Conservation (phyloP, 2,797 vertebrate genomes). For the Threskiornis aethiopicus region DNA sequence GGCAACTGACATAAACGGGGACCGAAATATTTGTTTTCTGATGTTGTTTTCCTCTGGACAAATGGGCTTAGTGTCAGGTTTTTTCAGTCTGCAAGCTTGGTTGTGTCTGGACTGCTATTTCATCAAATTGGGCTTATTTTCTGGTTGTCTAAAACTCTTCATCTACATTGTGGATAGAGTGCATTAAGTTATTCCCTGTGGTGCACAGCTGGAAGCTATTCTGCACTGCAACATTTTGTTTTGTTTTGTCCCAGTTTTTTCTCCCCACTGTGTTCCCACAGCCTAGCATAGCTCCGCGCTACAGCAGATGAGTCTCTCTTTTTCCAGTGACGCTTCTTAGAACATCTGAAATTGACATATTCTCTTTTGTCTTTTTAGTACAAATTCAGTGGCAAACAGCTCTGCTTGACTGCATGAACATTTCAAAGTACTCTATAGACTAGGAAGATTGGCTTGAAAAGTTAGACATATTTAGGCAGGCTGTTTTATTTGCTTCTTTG, state of each 20-base stretch:
- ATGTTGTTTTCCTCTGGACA: conserved; percentile 29
- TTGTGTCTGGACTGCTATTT: conserved; percentile 69
- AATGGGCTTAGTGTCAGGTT: conserved; percentile 3
- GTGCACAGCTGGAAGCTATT: conserved; percentile 88
- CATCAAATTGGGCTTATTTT: conserved; percentile 71
- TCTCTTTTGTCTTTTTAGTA: conserved; percentile 72
- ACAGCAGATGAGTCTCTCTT: conserved; percentile 58
- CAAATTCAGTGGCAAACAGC: conserved; percentile 66
- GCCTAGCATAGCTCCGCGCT: conserved; percentile 50
- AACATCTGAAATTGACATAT: conserved; percentile 68
- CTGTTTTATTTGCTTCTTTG: conserved; percentile 55
- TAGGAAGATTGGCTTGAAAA: conserved; percentile 64
- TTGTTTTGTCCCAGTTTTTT: conserved; percentile 77
- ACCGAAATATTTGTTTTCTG: neutral
- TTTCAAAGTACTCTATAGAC: conserved; percentile 60
- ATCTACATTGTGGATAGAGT: conserved; percentile 81
- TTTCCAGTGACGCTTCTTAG: conserved; percentile 62
- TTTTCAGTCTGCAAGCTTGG: conserved; percentile 10
- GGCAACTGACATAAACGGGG: neutral
- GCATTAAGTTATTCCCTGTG: conserved; percentile 69
- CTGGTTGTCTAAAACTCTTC: conserved; percentile 74
- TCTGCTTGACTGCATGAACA: conserved; percentile 54
- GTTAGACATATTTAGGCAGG: conserved; percentile 58
- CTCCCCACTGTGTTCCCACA: conserved; percentile 70
- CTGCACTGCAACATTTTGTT: conserved; percentile 71